Base-by-base conservation (phyloP, 2,797 vertebrate genomes). In the Dromococcyx pavoninus region DNA sequence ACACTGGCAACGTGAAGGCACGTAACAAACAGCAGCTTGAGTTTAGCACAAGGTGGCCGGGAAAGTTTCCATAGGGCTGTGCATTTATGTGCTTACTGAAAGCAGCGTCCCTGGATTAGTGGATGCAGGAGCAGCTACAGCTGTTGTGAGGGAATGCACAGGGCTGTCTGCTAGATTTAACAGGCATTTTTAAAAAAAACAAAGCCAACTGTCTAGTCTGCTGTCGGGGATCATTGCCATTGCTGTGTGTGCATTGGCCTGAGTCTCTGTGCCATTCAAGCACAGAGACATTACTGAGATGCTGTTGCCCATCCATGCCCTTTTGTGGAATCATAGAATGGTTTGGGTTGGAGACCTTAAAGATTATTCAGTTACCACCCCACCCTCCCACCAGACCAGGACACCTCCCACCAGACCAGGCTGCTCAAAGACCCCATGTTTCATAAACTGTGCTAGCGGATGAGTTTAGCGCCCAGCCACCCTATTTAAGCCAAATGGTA, bases 11-110 rank as follows among this genome's bases (percentile, higher is more conserved):
- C 6, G 25, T 10, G 41, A 44, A 48, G 61, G 70, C 30, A 44
- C 0, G 0, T 2, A 54, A 54, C 8, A 62, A 82, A 64, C 19
- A 76, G 46, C 71, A 50, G 51, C 6, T 0, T 0, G 0, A 22
- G 16, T 43, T 46, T 22, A 67, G 58, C 21, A 3, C 1, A 2
- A 41, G 23, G 53, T 8, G 33, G 6, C 19, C 48, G 5, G 32
- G 32, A 71, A 12, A 0, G 1, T 9, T 72, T 66, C 67, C 3
- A 2, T 3, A 19, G 41, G 44, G 25, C 53, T 60, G 15, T 0
- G 0, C 5, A 2, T 48, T 51, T 43, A 12, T 1, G 14, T 41
- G 1, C 12, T 13, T 21, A 15, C 27, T 23, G 19, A 79, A 51
- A 15, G 32, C 21, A 5, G 25, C 1, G 15, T 44, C 58, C 24